Evolutionary conservation across 2,797 vertebrate species (phyloP).

Genomic region (Bovichtus variegatus): DNA sequence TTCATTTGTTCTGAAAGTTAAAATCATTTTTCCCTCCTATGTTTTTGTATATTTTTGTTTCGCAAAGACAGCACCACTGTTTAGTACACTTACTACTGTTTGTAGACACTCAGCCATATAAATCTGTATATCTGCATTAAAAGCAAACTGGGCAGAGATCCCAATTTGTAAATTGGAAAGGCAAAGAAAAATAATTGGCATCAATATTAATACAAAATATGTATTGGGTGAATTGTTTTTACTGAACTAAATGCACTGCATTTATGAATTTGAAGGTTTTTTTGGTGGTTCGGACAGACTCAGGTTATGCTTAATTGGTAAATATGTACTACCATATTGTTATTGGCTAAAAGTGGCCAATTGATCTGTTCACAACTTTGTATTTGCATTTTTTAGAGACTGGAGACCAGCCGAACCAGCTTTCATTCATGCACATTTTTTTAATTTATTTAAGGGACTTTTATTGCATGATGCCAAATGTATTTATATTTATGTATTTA

Average conservation of each 20-base stretch:
- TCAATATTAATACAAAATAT: background rate
- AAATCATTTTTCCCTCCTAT: background rate
- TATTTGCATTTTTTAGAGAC: background rate
- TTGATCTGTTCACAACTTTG: background rate
- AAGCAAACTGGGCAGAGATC: too few relatives aligned
- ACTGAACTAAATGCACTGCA: background rate
- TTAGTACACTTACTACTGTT: background rate
- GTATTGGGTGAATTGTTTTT: background rate
- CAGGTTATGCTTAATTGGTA: background rate
- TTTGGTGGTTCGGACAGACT: too few relatives aligned
- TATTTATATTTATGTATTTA: too few relatives aligned
- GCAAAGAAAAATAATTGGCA: background rate
- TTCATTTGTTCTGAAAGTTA: background rate
- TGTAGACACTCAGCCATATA: background rate
- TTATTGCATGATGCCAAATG: too few relatives aligned
- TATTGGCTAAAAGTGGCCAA: background rate
- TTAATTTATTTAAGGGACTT: too few relatives aligned
- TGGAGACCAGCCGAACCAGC: background rate
- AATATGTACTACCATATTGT: background rate
- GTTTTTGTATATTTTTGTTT: background rate
- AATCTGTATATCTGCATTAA: background rate
- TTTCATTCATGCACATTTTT: too few relatives aligned
- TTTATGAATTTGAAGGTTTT: background rate
- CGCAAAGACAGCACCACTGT: background rate
- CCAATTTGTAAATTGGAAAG: background rate